Base-by-base conservation (phyloP, 2,797 vertebrate species). In the Scleropages formosus region DNA sequence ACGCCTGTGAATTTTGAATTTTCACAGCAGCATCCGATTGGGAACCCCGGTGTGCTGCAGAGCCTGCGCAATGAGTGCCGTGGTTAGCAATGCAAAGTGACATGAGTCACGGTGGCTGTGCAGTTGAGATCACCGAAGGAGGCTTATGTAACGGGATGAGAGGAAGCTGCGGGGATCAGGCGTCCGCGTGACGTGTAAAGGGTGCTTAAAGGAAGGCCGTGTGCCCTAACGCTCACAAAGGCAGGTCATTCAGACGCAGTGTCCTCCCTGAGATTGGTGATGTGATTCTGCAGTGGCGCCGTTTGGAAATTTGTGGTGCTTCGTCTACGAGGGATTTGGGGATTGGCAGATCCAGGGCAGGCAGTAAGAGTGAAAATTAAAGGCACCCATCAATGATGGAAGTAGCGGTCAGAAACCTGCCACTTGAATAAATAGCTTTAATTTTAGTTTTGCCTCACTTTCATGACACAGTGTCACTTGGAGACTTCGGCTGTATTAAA, bases 81-180 rank as follows among this genome's bases (percentile, higher is more conserved):
- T 44, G n/a, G 66, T 49, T 24, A 69, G 66, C 66, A 12, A 8
- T 4, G 27, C 10, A 4, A 71, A 58, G 68, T 31, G 26, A 10
- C 13, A 31, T 71, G 68, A 71, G 49, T 71, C 68, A 71, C 16
- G 49, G 51, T 2, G 0, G 11, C 70, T 18, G 69, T n/a, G 71
- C 46, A 66, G 63, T 39, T 15, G 61, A 47, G 70, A 11, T 68
- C 47, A 16, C 63, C 58, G 51, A 44, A 15, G 24, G 63, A 16
- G 71, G 53, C 61, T 73, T 76, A 76, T 70, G 75, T 76, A 77
- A 77, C 39, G 12, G 51, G 15, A 72, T 58, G 60, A 72, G 76
- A 56, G 61, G 75, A 24, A 26, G 46, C 59, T 53, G 51, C 49
- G 13, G 39, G 61, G 61, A 68, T 59, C 74, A 69, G 53, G 31